Conservation (phyloP, 2,797 vertebrate species). For the Bradypus variegatus region DNA sequence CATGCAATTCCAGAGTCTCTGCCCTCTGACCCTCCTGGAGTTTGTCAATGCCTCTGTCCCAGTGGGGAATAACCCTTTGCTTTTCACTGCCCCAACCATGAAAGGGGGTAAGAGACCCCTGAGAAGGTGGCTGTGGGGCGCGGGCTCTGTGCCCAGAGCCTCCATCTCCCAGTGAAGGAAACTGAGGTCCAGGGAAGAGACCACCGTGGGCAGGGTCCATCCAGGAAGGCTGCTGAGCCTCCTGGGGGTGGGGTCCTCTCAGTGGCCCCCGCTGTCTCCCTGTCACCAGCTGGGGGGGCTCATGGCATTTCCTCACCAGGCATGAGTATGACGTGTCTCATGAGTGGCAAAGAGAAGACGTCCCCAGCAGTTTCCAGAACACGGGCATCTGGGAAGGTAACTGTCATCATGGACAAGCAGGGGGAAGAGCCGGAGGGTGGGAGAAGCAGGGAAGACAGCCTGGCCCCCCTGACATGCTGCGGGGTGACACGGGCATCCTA, state of each 20-base stretch:
- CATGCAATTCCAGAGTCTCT: background rate
- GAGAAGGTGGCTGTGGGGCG: background rate
- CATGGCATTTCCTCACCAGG: background rate
- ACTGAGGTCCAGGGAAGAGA: too few species aligned
- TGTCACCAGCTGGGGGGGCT: background rate
- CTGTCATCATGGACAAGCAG: background rate
- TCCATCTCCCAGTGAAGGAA: too few species aligned
- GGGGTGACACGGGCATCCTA: background rate
- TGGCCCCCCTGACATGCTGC: background rate
- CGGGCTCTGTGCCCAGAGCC: too few species aligned
- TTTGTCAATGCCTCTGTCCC: background rate
- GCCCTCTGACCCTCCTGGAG: background rate
- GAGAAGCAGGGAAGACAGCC: background rate
- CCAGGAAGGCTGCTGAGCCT: too few species aligned
- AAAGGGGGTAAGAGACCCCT: background rate
- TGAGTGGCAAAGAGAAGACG: background rate
- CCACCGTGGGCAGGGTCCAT: too few species aligned
- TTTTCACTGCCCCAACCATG: background rate
- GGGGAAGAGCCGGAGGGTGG: background rate
- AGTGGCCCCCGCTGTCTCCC: background rate
- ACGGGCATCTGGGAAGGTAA: constrained; percentile 36
- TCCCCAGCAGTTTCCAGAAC: background rate
- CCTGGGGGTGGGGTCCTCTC: background rate
- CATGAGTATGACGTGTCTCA: background rate
- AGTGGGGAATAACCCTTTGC: background rate